Evolutionary conservation across 1,140 invertebrate genomes (phyloP).

Genomic region (Calephelis nemesis): DNA sequence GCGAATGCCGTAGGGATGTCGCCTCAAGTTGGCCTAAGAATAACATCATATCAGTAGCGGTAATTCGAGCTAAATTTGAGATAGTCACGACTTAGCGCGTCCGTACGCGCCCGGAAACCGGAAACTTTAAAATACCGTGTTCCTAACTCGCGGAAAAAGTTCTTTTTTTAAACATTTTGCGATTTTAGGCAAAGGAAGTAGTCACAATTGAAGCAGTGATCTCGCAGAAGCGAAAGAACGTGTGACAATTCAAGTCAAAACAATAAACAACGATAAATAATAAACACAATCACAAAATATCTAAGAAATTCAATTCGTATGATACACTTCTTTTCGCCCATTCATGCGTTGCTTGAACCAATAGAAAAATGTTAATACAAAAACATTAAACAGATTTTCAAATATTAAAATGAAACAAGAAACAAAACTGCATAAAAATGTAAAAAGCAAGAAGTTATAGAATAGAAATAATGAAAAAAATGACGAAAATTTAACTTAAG

Average conservation of each 20-base stretch:
- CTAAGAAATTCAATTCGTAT: constrained; percentile 53
- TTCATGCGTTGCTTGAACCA: constrained; percentile 73
- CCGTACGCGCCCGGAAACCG: constrained; percentile 64
- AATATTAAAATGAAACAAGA: not conserved
- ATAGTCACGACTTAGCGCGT: constrained; percentile 45
- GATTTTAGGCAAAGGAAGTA: constrained; percentile 42
- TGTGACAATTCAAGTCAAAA: constrained; percentile 63
- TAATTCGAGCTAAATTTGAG: constrained; percentile 36
- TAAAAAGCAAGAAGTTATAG: not conserved
- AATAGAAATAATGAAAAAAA: constrained; percentile 9
- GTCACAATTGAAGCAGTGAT: constrained; percentile 68
- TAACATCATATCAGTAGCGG: constrained; percentile 63
- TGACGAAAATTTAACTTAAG: not conserved
- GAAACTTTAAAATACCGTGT: not conserved
- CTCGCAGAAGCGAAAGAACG: constrained; percentile 76
- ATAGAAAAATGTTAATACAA: constrained; percentile 9
- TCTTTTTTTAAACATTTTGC: not conserved
- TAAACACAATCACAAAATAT: constrained; percentile 65
- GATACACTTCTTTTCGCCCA: constrained; percentile 74
- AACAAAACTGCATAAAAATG: constrained; percentile 11
- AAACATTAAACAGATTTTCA: not conserved
- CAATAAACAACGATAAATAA: constrained; percentile 61
- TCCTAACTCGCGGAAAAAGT: not conserved
- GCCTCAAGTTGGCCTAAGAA: constrained; percentile 80
- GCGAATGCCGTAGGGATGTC: constrained; percentile 70